Base-by-base conservation (phyloP, 1,140 invertebrate species). In the Mamestra configurata region DNA sequence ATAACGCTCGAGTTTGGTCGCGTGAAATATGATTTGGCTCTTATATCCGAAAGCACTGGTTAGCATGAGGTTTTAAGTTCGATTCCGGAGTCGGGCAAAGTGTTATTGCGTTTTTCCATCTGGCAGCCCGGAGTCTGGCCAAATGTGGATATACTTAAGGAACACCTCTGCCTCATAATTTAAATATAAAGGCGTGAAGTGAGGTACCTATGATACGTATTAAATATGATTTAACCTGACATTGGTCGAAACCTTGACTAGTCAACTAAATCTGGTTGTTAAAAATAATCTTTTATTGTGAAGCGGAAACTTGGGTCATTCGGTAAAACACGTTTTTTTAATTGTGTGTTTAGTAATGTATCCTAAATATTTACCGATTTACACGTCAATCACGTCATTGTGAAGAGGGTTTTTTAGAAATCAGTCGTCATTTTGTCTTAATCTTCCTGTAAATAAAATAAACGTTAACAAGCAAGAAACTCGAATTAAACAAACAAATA, bases 231-330 rank as follows among this genome's bases (percentile, higher is more conserved):
- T 40, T n/a, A 55, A 15, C 10, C 70, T 57, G 70, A 37, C 51
- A 73, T 73, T 73, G 27, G 18, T 18, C 13, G 22, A 57, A 73
- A 40, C 70, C 51, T 57, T 55, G 70, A 35, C 18, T 35, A 1
- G 31, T 31, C 31, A 10, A 53, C 46, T 37, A 40, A 57, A 55
- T 22, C n/a, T 73, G 5, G 10, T 27, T 0, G 31, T 10, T n/a
- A n/a, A 31, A 70, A 22, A 68, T 27, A 37, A 49, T 35, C 6
- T 75, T 57, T 75, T 59, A 59, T 59, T 27, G 13, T 11, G 3
- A 18, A 37, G 20, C 35, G 55, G 72, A 75, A 75, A 59, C 55
- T 59, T 31, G 22, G 49, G 31, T 35, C 8, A 55, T 55, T 71
- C 7, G n/a, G 6, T 22, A 35, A 72, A 35, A 35, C 24, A 3